Conservation (phyloP, 1,140 invertebrate genomes). For the Mylabris phalerata region DNA sequence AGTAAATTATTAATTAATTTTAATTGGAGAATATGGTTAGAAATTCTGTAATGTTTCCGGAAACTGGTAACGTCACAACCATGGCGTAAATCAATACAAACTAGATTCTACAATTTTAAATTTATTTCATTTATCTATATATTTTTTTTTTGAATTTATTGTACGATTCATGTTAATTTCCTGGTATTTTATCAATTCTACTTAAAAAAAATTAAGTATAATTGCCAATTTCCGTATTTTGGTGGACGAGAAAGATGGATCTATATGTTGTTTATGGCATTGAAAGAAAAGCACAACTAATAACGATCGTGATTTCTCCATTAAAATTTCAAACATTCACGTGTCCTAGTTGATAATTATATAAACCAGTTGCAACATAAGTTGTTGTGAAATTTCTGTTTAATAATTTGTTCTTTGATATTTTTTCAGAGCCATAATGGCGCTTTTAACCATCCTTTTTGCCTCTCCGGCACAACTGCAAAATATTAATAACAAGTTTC, state of each 20-base stretch:
- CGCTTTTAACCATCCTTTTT: conserved; percentile 28
- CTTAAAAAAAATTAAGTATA: too few relatives aligned
- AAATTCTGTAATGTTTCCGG: background rate
- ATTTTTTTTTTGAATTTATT: too few relatives aligned
- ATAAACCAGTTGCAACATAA: background rate
- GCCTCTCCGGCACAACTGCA: conserved; percentile 24
- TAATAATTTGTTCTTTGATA: background rate
- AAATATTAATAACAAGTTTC: conserved; percentile 14
- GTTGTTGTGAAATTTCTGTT: background rate
- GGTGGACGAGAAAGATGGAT: too few relatives aligned
- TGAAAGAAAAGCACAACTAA: too few relatives aligned
- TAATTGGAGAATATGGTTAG: background rate
- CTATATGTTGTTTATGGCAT: too few relatives aligned
- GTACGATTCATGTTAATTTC: too few relatives aligned
- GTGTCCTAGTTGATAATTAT: background rate
- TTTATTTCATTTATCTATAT: background rate
- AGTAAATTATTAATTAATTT: conserved; percentile 18
- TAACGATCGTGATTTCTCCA: background rate
- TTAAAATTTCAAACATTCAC: background rate
- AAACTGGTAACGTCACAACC: conserved; percentile 1
- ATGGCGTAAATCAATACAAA: conserved; percentile 2
- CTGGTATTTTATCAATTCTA: too few relatives aligned
- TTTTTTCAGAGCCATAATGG: conserved; percentile 39
- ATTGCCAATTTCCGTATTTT: too few relatives aligned
- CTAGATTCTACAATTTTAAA: background rate